These are phyloP conservation scores for Matsumurasca onukii DNA, from an alignment of 1,140 invertebrate genomes.

Conservation along the genomic window DNA sequence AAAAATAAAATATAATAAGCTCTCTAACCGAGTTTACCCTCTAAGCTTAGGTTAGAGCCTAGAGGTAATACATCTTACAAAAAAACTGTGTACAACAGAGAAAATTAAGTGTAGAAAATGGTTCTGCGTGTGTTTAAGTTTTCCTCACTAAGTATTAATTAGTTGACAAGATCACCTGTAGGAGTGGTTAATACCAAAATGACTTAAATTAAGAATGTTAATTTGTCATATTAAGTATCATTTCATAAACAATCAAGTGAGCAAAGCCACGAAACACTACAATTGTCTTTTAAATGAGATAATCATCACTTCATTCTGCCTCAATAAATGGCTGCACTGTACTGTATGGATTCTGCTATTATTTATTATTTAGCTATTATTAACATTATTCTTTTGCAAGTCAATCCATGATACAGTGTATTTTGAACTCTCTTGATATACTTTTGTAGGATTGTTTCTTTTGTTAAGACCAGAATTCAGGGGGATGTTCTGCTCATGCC, in stretches of 20 bases:
- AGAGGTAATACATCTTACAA: neutral
- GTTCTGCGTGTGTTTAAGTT: neutral
- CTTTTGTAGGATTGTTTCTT: neutral
- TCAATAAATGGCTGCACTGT: too few relatives aligned
- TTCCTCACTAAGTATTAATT: neutral
- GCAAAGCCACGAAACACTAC: too few relatives aligned
- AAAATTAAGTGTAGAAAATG: neutral
- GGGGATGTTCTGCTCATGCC: neutral
- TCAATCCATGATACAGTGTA: neutral
- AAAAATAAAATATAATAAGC: conserved; percentile 4
- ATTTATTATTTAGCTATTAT: too few relatives aligned
- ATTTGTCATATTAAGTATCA: too few relatives aligned
- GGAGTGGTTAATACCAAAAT: too few relatives aligned
- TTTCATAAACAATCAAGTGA: too few relatives aligned
- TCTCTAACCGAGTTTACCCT: neutral
- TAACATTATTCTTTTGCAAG: too few relatives aligned
- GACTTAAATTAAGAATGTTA: too few relatives aligned
- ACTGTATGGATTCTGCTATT: too few relatives aligned
- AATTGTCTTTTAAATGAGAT: too few relatives aligned
- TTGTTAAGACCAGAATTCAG: neutral
- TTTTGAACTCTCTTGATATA: neutral
- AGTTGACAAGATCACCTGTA: too few relatives aligned
- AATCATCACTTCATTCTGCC: too few relatives aligned
- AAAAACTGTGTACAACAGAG: neutral
- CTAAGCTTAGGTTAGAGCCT: neutral